A percentile compares a stretch with the other conserved stretches of the same genome.
Conservation (phyloP, 2,113 vertebrate genomes). For the Zosterops lateralis region DNA sequence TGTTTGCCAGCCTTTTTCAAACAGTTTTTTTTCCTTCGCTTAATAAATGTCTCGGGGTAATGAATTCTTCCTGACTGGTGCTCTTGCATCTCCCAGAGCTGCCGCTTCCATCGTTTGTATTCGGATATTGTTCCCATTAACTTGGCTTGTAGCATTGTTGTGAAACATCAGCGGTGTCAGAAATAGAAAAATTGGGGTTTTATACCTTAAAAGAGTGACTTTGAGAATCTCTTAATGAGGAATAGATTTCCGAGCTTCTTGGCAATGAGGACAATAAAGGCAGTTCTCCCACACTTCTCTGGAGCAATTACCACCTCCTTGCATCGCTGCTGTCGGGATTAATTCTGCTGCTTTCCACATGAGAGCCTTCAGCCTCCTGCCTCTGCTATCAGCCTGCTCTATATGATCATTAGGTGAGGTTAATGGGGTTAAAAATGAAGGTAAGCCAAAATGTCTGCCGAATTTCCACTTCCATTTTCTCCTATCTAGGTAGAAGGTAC, state of each 20-base stretch:
- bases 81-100: constrained; percentile 39
- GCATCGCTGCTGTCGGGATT: not conserved
- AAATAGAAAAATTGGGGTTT: not conserved
- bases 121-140: constrained; percentile 33
- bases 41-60: constrained; percentile 41
- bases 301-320: not conserved
- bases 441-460: not conserved
- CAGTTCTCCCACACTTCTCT: not conserved
- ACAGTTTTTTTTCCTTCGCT: not conserved
- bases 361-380: not conserved
- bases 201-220: constrained; percentile 14
- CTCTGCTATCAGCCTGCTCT: not conserved
- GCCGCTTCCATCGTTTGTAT: constrained; percentile 35
- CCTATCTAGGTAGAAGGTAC: not conserved
- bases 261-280: constrained; percentile 13
- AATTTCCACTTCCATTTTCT: not conserved
- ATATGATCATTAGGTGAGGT: not conserved
- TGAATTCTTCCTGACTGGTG: constrained; percentile 7
- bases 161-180: not conserved
- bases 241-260: not conserved
- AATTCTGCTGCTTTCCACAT: constrained; percentile 26
- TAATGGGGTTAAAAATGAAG: constrained; percentile 43
- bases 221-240: not conserved
- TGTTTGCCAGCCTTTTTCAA: constrained; percentile 33
- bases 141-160: not conserved